Conservation (phyloP, 2,888 invertebrate species). For the Tolmerus cingulatus region DNA sequence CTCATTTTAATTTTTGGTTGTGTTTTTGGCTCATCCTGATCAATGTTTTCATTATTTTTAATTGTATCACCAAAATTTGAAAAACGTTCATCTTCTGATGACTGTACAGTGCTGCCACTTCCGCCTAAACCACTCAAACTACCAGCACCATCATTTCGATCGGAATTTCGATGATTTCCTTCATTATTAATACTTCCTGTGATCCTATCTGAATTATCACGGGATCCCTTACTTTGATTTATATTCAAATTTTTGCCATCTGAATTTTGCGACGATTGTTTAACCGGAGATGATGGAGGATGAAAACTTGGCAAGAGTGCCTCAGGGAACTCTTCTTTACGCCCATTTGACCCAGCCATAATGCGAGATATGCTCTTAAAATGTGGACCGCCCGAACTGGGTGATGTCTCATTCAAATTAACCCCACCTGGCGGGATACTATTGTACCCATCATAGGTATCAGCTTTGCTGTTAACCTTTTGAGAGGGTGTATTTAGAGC, state of each 20-base stretch:
- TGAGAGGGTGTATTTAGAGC: conserved; percentile 79
- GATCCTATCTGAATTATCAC: background rate
- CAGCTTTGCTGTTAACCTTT: conserved; percentile 63
- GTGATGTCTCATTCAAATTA: conserved; percentile 60
- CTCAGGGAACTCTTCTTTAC: conserved; percentile 82
- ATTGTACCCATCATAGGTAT: conserved; percentile 51
- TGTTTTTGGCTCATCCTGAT: conserved; percentile 52
- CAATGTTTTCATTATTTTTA: conserved; percentile 6
- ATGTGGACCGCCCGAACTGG: conserved; percentile 68
- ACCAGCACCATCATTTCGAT: background rate
- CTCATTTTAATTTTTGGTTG: conserved; percentile 54
- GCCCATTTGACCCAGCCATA: conserved; percentile 83
- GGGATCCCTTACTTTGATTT: conserved; percentile 43
- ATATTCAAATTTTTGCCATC: conserved; percentile 44
- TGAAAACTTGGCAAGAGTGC: conserved; percentile 68
- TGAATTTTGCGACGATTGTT: conserved; percentile 45
- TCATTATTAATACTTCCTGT: conserved; percentile 24
- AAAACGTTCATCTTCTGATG: conserved; percentile 42
- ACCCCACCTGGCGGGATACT: conserved; percentile 51
- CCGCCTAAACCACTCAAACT: conserved; percentile 32
- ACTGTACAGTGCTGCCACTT: conserved; percentile 29
- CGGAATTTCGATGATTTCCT: background rate
- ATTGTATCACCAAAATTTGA: conserved; percentile 38
- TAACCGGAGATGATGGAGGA: conserved; percentile 58
- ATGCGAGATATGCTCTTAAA: conserved; percentile 86